Percentiles rank a stretch among this genome's conserved stretches.
Conservation (phyloP, 2,888 invertebrate species). For the Caenorhabditis parvicauda region DNA sequence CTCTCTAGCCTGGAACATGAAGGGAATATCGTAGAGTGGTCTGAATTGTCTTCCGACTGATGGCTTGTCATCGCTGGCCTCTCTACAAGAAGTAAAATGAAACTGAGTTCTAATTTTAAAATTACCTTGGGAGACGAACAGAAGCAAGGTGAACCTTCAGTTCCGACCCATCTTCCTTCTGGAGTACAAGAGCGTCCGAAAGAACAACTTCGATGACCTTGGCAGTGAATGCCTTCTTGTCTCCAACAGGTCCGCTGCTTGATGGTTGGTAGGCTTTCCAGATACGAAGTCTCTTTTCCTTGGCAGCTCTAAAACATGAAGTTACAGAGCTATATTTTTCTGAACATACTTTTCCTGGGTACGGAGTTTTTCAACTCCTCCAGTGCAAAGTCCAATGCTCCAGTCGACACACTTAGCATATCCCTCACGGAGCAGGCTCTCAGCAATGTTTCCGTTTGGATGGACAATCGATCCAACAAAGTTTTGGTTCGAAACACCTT, state of each 20-base stretch:
- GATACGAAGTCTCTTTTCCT: constrained; percentile 79
- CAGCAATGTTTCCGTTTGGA: constrained; percentile 85
- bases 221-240: constrained; percentile 45
- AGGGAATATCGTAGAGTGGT: constrained; percentile 94
- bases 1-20: constrained; percentile 97
- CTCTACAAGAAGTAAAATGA: constrained; percentile 15
- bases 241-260: constrained; percentile 31
- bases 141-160: constrained; percentile 94
- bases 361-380: constrained; percentile 79
- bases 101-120: not conserved
- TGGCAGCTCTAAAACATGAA: constrained; percentile 71
- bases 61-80: constrained; percentile 30
- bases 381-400: constrained; percentile 81
- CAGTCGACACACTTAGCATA: constrained; percentile 91
- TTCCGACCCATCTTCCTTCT: constrained; percentile 74
- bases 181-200: constrained; percentile 87
- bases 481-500: constrained; percentile 87
- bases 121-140: constrained; percentile 85
- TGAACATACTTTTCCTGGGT: constrained; percentile 74
- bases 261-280: constrained; percentile 86
- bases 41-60: constrained; percentile 64
- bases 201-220: constrained; percentile 79
- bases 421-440: constrained; percentile 81
- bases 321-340: not conserved
- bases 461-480: constrained; percentile 90